Percentiles rank a stretch among this genome's conserved stretches.
Conservation (phyloP, 2,797 vertebrate species). For the Schizopygopsis malacanthus region DNA sequence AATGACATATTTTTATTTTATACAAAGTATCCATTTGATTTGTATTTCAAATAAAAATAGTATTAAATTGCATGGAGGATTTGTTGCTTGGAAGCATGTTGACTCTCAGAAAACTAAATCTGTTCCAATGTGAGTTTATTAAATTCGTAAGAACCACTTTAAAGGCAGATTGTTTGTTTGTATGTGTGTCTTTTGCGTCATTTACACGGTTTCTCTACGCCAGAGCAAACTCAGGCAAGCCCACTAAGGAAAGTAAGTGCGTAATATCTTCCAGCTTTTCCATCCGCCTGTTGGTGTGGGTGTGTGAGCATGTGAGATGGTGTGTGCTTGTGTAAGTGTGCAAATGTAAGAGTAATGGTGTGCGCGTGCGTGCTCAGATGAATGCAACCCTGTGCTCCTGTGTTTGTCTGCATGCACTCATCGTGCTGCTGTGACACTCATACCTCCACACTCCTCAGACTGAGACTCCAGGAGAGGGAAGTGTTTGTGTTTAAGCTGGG, state of each 20-base stretch:
- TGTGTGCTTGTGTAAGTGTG: neutral
- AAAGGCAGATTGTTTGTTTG: constrained; percentile 72
- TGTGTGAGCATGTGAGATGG: constrained; percentile 62
- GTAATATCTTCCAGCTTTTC: constrained; percentile 73
- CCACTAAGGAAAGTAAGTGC: constrained; percentile 99
- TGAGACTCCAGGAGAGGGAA: neutral
- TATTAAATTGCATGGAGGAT: neutral
- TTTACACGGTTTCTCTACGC: constrained; percentile 88
- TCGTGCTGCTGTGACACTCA: constrained; percentile 69
- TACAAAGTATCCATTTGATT: neutral
- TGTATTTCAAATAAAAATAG: neutral
- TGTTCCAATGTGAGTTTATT: constrained; percentile 35
- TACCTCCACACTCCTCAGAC: constrained; percentile 69
- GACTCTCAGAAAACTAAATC: neutral
- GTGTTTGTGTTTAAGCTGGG: neutral
- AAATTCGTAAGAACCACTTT: constrained; percentile 56
- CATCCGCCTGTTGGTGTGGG: constrained; percentile 61
- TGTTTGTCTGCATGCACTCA: constrained; percentile 88
- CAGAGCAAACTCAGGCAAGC: constrained; percentile 98
- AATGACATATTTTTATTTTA: neutral
- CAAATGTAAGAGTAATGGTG: constrained; percentile 43
- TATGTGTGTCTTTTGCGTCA: constrained; percentile 72
- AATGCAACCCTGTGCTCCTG: constrained; percentile 69
- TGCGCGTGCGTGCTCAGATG: constrained; percentile 23
- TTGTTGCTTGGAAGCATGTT: neutral